These are phyloP conservation scores for Conomelus anceps DNA, from an alignment of 2,888 invertebrate genomes.

Conservation along the genomic window DNA sequence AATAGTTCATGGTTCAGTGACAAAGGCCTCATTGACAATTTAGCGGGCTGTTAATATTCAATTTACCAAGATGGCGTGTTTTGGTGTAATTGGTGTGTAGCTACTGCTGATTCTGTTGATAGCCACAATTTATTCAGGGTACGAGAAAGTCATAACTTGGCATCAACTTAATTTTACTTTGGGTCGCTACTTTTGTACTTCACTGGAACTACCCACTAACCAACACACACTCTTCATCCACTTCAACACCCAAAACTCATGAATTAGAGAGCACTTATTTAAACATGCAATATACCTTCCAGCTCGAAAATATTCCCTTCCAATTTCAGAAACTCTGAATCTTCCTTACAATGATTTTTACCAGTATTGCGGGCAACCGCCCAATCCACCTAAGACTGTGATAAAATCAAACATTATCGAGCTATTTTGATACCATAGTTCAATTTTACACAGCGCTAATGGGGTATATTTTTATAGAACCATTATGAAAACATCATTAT, in stretches of 20 bases:
- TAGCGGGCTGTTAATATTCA: neutral
- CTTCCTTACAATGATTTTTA: neutral
- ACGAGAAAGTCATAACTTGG: neutral
- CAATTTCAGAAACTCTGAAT: neutral
- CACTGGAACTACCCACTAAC: neutral
- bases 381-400: no score
- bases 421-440: no score
- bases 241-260: neutral
- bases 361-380: no score
- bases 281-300: neutral
- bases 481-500: no score
- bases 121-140: neutral
- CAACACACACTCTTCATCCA: no score
- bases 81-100: neutral
- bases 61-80: neutral
- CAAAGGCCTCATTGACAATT: neutral
- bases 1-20: no score
- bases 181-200: neutral
- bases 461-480: no score
- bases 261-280: neutral
- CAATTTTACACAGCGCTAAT: no score
- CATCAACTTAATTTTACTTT: neutral
- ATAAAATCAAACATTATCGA: no score
- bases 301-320: neutral
- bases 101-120: neutral